A percentile compares a stretch with the other conserved stretches of the same genome.
These are phyloP conservation scores for Galemys pyrenaicus DNA, from an alignment of 2,113 vertebrate genomes.

Conservation along the genomic window DNA sequence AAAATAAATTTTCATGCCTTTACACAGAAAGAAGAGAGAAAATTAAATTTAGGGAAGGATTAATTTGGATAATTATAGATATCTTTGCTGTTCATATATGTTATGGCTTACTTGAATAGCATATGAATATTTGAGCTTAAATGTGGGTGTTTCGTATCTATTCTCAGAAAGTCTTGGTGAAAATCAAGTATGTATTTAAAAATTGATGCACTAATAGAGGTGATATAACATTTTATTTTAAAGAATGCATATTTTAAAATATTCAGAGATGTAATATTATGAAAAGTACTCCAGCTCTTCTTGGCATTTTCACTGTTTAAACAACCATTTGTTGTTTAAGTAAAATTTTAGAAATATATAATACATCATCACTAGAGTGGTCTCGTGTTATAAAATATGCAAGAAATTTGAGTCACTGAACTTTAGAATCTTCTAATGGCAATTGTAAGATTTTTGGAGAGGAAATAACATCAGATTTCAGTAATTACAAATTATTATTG, in stretches of 20 bases:
- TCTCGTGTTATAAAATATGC: not conserved
- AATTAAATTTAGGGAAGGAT: slow-evolving; percentile 30
- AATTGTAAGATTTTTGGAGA: not conserved
- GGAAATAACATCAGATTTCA: slow-evolving; percentile 24
- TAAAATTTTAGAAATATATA: slow-evolving; percentile 67
- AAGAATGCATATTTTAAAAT: slow-evolving; percentile 51
- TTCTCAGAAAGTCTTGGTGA: slow-evolving; percentile 36
- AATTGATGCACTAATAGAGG: not conserved
- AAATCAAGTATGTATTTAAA: slow-evolving; percentile 53
- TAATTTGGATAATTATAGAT: slow-evolving; percentile 57
- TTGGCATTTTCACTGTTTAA: slow-evolving; percentile 44
- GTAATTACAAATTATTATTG: slow-evolving; percentile 53
- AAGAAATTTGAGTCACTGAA: not conserved
- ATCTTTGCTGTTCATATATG: not conserved
- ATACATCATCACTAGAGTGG: slow-evolving; percentile 1
- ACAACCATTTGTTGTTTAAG: not conserved
- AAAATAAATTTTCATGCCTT: slow-evolving; percentile 55
- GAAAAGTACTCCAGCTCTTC: not conserved
- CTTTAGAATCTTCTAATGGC: slow-evolving; percentile 39
- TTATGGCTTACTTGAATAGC: slow-evolving; percentile 29
- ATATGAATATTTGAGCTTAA: slow-evolving; percentile 15
- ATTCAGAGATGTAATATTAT: slow-evolving; percentile 9
- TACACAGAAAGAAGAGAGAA: slow-evolving; percentile 12
- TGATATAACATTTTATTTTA: slow-evolving; percentile 46
- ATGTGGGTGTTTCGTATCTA: not conserved